Percentiles rank a stretch among this genome's conserved stretches.
Evolutionary conservation across 2,113 vertebrate genomes (phyloP).

Genomic region (Synodontis membranacea): DNA sequence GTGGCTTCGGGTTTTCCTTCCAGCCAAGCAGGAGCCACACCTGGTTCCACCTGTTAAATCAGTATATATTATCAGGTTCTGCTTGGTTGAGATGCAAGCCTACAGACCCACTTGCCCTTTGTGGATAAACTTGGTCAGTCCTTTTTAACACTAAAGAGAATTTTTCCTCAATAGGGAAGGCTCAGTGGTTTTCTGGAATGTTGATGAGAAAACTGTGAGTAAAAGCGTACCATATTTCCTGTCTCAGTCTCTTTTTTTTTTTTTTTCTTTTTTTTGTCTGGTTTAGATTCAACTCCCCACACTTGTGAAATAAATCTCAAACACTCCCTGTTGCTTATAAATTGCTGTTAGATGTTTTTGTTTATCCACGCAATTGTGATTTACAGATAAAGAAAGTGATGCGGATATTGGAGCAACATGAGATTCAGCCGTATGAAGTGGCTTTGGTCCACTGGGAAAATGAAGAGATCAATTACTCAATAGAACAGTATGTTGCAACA

Average conservation of each 20-base stretch:
- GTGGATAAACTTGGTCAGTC: neutral
- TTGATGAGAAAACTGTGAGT: conserved; percentile 90
- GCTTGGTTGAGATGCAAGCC: neutral
- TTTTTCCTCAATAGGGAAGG: conserved; percentile 82
- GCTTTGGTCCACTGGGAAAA: conserved; percentile 97
- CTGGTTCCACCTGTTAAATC: neutral
- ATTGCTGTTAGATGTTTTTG: neutral
- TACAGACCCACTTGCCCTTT: neutral
- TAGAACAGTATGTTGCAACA: conserved; percentile 78
- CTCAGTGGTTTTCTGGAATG: conserved; percentile 96
- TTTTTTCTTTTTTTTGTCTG: neutral
- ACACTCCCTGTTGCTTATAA: neutral
- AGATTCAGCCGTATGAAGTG: conserved; percentile 92
- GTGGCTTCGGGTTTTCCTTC: neutral
- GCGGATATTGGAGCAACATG: conserved; percentile 87
- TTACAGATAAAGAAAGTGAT: conserved; percentile 83
- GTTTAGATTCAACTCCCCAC: neutral
- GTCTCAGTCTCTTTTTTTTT: neutral
- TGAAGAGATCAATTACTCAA: conserved; percentile 91
- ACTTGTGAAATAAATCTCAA: neutral
- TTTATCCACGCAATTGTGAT: neutral
- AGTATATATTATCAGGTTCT: neutral
- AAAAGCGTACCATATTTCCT: neutral
- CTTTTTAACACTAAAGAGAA: conserved; percentile 8
- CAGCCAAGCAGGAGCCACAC: neutral